Base-by-base conservation (phyloP, 2,797 vertebrate species). In the Sebastes baramenuke region DNA sequence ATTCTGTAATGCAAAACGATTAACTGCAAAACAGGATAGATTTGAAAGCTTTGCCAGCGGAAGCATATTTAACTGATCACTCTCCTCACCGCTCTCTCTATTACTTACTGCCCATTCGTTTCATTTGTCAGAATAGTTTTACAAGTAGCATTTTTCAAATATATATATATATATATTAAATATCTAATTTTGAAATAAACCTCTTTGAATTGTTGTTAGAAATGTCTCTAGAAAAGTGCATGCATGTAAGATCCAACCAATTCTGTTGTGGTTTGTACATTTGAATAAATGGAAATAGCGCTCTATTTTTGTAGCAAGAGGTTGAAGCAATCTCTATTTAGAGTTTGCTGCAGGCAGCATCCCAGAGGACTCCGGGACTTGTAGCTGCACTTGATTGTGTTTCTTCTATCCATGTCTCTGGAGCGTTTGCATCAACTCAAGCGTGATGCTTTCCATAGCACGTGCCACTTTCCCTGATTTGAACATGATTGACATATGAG, bases 381-480 rank as follows among this genome's bases (percentile, higher is more conserved):
- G 65, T 55, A 71, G 77, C 79, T 87, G 61, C 36, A 67, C 88
- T 83, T 88, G 84, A 87, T 88, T 92, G 86, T 85, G 80, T 89
- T 89, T 87, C 75, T 78, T 85, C 82, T 84, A 65, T 88, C 81
- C 25, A 34, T 42, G 77, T 92, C 91, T 93, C 86, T 36, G 59
- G 81, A 90, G 90, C 32, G 3, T 90, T 87, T 75, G 79, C 72
- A 72, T 90, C 88, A 79, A 82, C 85, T 86, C 78, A 73, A 87
- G 80, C 67, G 11, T 86, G 85, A 81, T 78, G 42, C 82, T 66
- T 90, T 60, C 88, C 30, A 72, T 42, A 82, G 83, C 16, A 25
- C 8, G 34, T 72, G 78, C 77, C 81, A 77, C 81, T 87, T 85
- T 85, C 75, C 76, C 61, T 86, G 78, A 85, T 87, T 74, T 64